A percentile compares a stretch with the other conserved stretches of the same genome.
Conservation (phyloP, 2,113 vertebrate species). For the Octodon degus region DNA sequence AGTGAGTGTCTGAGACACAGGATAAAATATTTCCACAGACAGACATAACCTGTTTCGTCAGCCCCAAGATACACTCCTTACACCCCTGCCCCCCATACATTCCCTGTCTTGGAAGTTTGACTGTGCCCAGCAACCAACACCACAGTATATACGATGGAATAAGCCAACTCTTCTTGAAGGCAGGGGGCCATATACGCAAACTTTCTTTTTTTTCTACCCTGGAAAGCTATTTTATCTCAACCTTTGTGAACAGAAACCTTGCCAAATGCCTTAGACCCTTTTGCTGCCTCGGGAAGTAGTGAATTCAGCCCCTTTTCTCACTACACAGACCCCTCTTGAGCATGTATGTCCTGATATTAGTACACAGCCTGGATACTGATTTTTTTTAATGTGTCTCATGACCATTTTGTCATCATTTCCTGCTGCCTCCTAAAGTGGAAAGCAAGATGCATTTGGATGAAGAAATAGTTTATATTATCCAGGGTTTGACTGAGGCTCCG, state of each 20-base stretch:
- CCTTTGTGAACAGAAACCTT: conserved; percentile 32
- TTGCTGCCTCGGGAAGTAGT: background rate
- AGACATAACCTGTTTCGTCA: background rate
- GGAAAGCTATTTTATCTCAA: conserved; percentile 15
- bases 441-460: conserved; percentile 4
- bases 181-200: background rate
- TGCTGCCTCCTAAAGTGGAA: conserved; percentile 41
- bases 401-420: conserved; percentile 52
- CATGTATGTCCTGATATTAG: background rate
- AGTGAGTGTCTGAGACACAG: background rate
- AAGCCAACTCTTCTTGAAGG: conserved; percentile 13
- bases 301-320: background rate
- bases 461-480: background rate
- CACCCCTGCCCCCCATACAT: background rate
- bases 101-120: background rate
- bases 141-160: background rate
- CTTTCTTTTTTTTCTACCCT: background rate
- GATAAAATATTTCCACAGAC: background rate
- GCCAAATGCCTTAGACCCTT: background rate
- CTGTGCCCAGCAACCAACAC: background rate
- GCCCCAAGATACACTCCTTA: background rate
- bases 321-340: background rate
- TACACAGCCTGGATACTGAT: background rate
- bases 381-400: background rate
- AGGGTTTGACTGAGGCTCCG: background rate